Evolutionary conservation across 2,113 vertebrate genomes (phyloP), one percentile per base, ranked within the genome.

Genomic region (Salminus brasiliensis): DNA sequence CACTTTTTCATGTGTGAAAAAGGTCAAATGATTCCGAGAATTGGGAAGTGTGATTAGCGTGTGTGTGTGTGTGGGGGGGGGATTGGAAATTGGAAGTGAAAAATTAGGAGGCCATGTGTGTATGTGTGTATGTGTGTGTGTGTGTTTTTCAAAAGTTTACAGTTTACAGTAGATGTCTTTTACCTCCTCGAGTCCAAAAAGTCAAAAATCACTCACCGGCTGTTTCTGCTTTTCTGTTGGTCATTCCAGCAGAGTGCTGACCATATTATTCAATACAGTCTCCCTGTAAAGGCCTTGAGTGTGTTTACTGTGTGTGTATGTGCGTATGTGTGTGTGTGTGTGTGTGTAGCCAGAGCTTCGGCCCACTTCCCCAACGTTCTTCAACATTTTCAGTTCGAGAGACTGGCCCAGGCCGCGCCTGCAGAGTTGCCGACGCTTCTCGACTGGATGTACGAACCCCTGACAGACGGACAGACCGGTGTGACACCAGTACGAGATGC

Each of bases 121-220:
- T 30, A 52, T 45, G 39, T 79, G 85, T 88, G 55, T 30, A 52
- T 45, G 29, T 41, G n/a, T 36, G 15, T 16, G 18, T 67, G 76
- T 87, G 39, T 79, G 85, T 88, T 76, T 88, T 89, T 86, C 84
- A 89, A 87, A 89, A 90, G 92, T 93, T 92, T 92, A 92, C 92
- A 92, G 87, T 89, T 65, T 88, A 88, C 88, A 85, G 60, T 76
- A 62, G 74, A 66, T 57, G 66, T 82, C 68, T 87, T 85, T 88
- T 81, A 80, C 84, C 82, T 65, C 60, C 73, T 39, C 30, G 6
- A 76, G 34, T 55, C 78, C 41, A 53, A 81, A 70, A 39, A 4
- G 16, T n/a, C n/a, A n/a, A n/a, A 69, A 36, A 67, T 34, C 43
- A 76, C 41, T 65, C 78, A n/a, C 47, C 34, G 63, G 30, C n/a